A percentile compares a stretch with the other conserved stretches of the same genome.
Conservation (phyloP, 2,797 vertebrate genomes). For the Choloepus didactylus region DNA sequence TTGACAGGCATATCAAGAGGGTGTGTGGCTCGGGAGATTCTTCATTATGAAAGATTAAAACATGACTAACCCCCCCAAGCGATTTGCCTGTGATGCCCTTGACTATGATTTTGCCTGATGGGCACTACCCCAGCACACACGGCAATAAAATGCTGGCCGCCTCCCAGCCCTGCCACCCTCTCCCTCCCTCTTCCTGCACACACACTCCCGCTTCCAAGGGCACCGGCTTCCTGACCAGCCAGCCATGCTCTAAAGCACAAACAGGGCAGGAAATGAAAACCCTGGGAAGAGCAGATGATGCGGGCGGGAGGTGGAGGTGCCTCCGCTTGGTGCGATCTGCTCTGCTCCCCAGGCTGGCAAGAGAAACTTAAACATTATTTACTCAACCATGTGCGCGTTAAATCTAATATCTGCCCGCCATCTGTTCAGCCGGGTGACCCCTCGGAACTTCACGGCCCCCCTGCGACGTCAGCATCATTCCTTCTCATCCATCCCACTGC, state of each 20-base stretch:
- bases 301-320: slow-evolving; percentile 87
- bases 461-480: slow-evolving; percentile 82
- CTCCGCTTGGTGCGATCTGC: slow-evolving; percentile 86
- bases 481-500: slow-evolving; percentile 80
- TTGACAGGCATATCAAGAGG: not conserved
- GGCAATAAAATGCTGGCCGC: not conserved
- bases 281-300: slow-evolving; percentile 89
- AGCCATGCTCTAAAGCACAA: slow-evolving; percentile 89
- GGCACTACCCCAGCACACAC: slow-evolving; percentile 15
- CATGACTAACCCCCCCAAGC: not conserved
- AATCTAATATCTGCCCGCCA: slow-evolving; percentile 88
- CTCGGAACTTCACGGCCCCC: slow-evolving; percentile 78
- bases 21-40: not conserved
- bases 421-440: slow-evolving; percentile 90
- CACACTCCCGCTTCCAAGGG: slow-evolving; percentile 84
- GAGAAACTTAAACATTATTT: slow-evolving; percentile 88
- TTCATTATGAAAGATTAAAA: slow-evolving; percentile 55
- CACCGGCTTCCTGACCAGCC: slow-evolving; percentile 87
- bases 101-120: slow-evolving; percentile 73
- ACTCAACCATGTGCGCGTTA: slow-evolving; percentile 88
- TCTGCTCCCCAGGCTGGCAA: slow-evolving; percentile 88
- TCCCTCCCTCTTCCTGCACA: slow-evolving; percentile 30
- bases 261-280: slow-evolving; percentile 92
- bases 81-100: not conserved
- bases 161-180: not conserved